Conservation (phyloP, 1,140 invertebrate species). For the Neelides sp. region DNA sequence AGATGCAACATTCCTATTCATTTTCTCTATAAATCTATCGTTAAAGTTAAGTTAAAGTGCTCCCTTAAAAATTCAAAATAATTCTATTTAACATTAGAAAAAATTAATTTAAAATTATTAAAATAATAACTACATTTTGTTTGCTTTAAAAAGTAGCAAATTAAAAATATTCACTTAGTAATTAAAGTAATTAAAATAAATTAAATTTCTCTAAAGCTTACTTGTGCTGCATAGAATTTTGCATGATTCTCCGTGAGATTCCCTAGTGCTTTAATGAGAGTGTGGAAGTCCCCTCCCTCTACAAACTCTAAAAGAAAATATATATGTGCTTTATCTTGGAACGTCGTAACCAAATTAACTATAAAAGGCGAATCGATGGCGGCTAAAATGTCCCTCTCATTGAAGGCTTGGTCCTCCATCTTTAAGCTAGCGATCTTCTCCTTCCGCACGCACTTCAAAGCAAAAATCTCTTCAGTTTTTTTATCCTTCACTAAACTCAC, state of each 20-base stretch:
- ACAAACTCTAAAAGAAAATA: constrained; percentile 74
- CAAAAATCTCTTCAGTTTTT: constrained; percentile 55
- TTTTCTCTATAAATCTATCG: too few relatives aligned
- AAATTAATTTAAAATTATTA: too few relatives aligned
- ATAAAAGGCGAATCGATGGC: constrained; percentile 70
- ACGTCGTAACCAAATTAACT: constrained; percentile 50
- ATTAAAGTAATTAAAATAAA: too few relatives aligned
- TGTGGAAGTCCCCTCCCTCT: constrained; percentile 64
- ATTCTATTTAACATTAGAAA: too few relatives aligned
- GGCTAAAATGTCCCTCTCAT: constrained; percentile 72
- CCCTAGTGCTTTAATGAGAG: constrained; percentile 50
- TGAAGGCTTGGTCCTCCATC: constrained; percentile 68
- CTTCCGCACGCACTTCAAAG: constrained; percentile 86
- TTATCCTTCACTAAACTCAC: constrained; percentile 99
- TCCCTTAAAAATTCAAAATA: too few relatives aligned
- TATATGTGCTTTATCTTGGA: constrained; percentile 82
- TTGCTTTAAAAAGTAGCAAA: too few relatives aligned
- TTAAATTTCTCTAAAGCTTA: too few relatives aligned
- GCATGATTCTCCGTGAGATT: constrained; percentile 55
- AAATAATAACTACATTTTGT: too few relatives aligned
- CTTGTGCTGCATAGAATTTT: too few relatives aligned
- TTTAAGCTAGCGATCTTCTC: constrained; percentile 64
- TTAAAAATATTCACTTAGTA: too few relatives aligned
- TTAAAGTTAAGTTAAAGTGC: too few relatives aligned
- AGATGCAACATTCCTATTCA: too few relatives aligned